Evolutionary conservation across 2,113 vertebrate genomes (phyloP).

Genomic region (Cryptoleucopteryx plumbea): DNA sequence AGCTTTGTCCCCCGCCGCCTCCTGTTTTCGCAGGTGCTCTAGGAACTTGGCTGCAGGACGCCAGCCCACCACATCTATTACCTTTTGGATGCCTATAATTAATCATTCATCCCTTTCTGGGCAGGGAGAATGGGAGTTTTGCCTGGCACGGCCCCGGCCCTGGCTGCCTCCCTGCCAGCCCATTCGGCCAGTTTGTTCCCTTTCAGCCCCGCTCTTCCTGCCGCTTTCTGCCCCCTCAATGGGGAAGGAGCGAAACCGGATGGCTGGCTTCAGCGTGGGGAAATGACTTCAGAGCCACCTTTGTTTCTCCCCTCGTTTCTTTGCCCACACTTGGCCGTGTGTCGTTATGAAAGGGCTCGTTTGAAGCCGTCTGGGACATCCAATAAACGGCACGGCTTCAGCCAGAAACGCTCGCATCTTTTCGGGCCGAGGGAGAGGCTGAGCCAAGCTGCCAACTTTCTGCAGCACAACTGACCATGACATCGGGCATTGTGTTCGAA

Average conservation of each 20-base stretch:
- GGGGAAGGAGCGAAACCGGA: constrained; percentile 82
- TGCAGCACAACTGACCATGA: constrained; percentile 61
- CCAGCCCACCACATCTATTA: constrained; percentile 72
- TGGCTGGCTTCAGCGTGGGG: constrained; percentile 81
- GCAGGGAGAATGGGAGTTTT: constrained; percentile 68
- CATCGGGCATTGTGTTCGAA: constrained; percentile 70
- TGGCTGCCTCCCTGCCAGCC: constrained; percentile 72
- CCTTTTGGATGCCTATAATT: constrained; percentile 74
- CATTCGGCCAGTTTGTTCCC: constrained; percentile 81
- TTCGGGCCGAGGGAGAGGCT: constrained; percentile 58
- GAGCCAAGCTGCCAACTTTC: constrained; percentile 64
- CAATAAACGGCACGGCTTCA: constrained; percentile 27
- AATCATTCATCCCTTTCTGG: constrained; percentile 78
- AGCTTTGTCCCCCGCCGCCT: constrained; percentile 44
- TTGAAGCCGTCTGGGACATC: constrained; percentile 67
- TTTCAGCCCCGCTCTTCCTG: constrained; percentile 88
- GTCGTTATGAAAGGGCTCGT: constrained; percentile 72
- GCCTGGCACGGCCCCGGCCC: constrained; percentile 63
- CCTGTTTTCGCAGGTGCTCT: constrained; percentile 75
- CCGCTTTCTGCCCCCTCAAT: constrained; percentile 88
- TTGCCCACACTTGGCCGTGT: constrained; percentile 83
- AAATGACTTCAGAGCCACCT: constrained; percentile 86
- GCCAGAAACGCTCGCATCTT: constrained; percentile 66
- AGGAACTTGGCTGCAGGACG: constrained; percentile 61
- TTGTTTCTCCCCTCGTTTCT: constrained; percentile 69